Percentiles rank a stretch among this genome's conserved stretches.
These are phyloP conservation scores for Eulithis testata DNA, from an alignment of 2,888 invertebrate species.

Conservation along the genomic window DNA sequence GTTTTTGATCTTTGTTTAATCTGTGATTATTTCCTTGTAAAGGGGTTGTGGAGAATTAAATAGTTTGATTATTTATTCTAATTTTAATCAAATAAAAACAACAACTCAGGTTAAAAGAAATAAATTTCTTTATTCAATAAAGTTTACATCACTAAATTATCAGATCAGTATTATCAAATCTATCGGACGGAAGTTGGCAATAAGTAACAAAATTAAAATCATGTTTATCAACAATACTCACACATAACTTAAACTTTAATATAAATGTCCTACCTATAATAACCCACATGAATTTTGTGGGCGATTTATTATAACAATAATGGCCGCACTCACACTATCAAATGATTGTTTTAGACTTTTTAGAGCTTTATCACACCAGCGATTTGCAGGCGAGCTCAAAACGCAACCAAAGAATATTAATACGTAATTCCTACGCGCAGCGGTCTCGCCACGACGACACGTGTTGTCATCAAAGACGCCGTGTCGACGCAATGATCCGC, in stretches of 20 bases:
- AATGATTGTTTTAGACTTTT: neutral
- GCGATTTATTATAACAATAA: conserved; percentile 1
- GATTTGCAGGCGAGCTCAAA: no score
- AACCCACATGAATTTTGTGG: conserved; percentile 11
- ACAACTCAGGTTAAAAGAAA: conserved; percentile 16
- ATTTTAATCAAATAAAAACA: conserved; percentile 9
- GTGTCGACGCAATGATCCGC: no score
- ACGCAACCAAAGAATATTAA: no score
- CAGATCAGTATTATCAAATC: conserved; percentile 27
- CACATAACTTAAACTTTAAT: conserved; percentile 6
- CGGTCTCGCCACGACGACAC: no score
- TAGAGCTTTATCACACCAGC: neutral
- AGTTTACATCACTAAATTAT: conserved; percentile 30
- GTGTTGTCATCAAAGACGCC: no score
- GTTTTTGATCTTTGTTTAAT: no score
- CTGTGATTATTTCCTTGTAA: no score
- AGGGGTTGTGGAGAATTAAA: no score
- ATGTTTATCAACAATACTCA: conserved; percentile 18
- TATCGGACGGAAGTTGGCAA: conserved; percentile 31
- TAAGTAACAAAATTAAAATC: conserved; percentile 26
- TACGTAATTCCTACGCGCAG: no score
- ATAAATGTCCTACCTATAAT: conserved; percentile 20
- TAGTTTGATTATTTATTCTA: neutral
- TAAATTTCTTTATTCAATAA: conserved; percentile 27
- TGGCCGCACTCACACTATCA: neutral